A percentile compares a stretch with the other conserved stretches of the same genome.
Evolutionary conservation across 2,113 vertebrate genomes (phyloP).

Genomic region (Psilopogon haemacephalus): DNA sequence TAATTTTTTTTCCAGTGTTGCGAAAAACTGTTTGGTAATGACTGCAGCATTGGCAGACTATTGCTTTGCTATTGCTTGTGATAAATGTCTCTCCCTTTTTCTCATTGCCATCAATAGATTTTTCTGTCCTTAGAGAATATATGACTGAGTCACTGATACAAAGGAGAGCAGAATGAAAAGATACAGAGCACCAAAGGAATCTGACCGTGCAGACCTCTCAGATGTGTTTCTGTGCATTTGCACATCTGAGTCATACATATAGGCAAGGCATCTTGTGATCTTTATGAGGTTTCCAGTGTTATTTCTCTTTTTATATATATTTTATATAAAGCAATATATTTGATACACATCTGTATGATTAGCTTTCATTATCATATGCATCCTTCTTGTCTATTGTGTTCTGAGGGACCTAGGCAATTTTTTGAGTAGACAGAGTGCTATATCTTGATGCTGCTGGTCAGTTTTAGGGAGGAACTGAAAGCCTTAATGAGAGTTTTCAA

Average conservation of each 20-base stretch:
- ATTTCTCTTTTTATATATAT: background rate
- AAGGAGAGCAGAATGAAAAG: background rate
- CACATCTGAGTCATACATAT: background rate
- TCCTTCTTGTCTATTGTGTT: background rate
- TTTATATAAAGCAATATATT: background rate
- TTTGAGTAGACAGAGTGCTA: background rate
- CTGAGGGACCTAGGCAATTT: background rate
- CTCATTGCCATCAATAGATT: background rate
- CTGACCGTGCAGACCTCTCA: background rate
- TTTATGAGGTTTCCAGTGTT: background rate
- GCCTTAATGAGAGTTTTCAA: background rate
- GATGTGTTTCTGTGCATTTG: background rate
- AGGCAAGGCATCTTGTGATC: constrained; percentile 15
- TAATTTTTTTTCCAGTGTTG: background rate
- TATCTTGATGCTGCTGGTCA: background rate
- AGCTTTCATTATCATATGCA: background rate
- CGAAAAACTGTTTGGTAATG: background rate
- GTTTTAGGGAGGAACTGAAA: background rate
- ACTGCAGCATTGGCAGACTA: constrained; percentile 6
- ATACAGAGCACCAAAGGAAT: background rate
- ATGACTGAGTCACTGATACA: constrained; percentile 15
- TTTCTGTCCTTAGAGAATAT: background rate
- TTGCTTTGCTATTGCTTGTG: background rate
- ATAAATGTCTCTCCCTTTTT: constrained; percentile 14
- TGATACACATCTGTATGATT: background rate